A percentile compares a stretch with the other conserved stretches of the same genome.
These are phyloP conservation scores for Andinoacara biseriatus DNA, from an alignment of 2,113 vertebrate species.

Conservation along the genomic window DNA sequence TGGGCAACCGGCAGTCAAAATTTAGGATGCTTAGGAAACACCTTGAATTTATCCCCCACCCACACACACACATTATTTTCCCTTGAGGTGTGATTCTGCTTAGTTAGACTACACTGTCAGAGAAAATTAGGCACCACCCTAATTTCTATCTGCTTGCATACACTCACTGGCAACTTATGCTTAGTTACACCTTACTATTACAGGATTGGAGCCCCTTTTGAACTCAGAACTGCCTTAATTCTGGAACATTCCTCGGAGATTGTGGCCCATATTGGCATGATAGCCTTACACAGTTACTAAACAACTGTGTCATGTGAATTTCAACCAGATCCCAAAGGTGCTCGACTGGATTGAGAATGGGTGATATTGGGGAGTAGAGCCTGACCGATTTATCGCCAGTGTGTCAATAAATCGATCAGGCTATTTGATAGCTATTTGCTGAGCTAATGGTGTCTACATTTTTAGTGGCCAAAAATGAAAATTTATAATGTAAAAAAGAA, in stretches of 20 bases:
- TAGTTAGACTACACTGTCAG: constrained; percentile 32
- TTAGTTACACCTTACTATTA: background rate
- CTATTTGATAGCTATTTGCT: background rate
- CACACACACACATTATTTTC: background rate
- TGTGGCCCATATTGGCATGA: background rate
- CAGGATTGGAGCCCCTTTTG: background rate
- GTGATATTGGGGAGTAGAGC: background rate
- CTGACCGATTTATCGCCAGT: background rate
- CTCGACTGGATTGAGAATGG: background rate
- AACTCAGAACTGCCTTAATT: background rate
- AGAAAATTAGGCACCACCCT: constrained; percentile 2
- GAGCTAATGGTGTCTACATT: background rate
- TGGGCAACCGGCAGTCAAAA: constrained; percentile 25
- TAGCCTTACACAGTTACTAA: background rate
- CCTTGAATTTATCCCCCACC: background rate
- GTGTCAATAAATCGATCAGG: background rate
- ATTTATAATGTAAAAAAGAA: background rate
- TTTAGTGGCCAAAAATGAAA: background rate
- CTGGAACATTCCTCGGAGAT: background rate
- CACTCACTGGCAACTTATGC: background rate
- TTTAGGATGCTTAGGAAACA: background rate
- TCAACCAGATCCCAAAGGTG: background rate
- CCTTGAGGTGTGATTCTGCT: constrained; percentile 34
- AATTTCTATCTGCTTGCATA: background rate
- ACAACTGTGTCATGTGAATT: background rate